A percentile compares a stretch with the other conserved stretches of the same genome.
Evolutionary conservation across 2,888 invertebrate genomes (phyloP).

Genomic region (Cerastoderma edule): DNA sequence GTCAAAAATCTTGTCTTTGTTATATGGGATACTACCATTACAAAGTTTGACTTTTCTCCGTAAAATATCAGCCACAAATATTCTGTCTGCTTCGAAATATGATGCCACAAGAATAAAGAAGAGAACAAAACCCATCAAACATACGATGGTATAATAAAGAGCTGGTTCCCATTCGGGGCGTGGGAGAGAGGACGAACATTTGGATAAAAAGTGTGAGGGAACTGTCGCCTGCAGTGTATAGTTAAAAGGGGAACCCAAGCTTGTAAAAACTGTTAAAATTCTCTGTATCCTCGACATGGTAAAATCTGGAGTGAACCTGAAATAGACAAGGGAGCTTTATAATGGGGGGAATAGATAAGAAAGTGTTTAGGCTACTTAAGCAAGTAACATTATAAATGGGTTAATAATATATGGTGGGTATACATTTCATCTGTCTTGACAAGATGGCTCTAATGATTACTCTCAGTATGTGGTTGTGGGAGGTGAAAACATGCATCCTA

Average conservation of each 20-base stretch:
- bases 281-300: constrained; percentile 90
- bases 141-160: constrained; percentile 86
- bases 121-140: constrained; percentile 86
- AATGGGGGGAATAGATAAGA: no score
- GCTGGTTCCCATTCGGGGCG: constrained; percentile 91
- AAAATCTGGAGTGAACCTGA: constrained; percentile 92
- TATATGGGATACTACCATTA: constrained; percentile 86
- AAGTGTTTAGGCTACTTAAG: no score
- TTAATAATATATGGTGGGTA: no score
- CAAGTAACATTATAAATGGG: no score
- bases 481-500: no score
- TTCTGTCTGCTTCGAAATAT: constrained; percentile 89
- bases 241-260: constrained; percentile 85
- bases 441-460: no score
- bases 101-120: constrained; percentile 88
- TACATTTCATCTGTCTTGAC: no score
- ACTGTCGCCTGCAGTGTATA: constrained; percentile 89
- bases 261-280: constrained; percentile 82
- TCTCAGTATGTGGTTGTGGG: no score
- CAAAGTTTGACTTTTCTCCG: constrained; percentile 73
- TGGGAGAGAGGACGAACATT: constrained; percentile 88
- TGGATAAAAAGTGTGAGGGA: constrained; percentile 87
- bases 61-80: constrained; percentile 85
- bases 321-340: constrained; percentile 58
- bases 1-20: constrained; percentile 85